Percentiles rank a stretch among this genome's conserved stretches.
These are phyloP conservation scores for Cremastinae sp. DNA, from an alignment of 2,888 invertebrate species.

Conservation along the genomic window DNA sequence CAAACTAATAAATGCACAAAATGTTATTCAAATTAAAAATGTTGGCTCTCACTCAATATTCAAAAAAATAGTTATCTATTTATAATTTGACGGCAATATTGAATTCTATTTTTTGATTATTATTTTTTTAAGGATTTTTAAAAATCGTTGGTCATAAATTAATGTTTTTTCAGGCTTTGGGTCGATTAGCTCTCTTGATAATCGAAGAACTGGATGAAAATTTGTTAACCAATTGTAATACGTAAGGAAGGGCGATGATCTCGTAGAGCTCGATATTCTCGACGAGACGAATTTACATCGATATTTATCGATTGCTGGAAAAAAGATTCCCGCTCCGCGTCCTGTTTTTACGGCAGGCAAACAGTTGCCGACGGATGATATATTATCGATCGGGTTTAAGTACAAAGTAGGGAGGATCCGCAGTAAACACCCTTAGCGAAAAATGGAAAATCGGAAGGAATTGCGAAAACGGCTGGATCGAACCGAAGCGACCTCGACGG, in stretches of 20 bases:
- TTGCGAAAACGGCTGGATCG: not conserved
- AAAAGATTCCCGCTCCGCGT: conserved; percentile 21
- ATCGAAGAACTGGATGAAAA: conserved; percentile 82
- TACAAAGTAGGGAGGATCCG: not conserved
- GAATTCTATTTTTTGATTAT: too few species aligned
- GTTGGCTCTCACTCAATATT: too few species aligned
- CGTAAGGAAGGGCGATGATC: conserved; percentile 60
- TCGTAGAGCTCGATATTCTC: conserved; percentile 25
- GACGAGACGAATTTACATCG: conserved; percentile 3
- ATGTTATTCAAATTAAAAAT: too few species aligned
- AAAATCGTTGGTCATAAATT: too few species aligned
- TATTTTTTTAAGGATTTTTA: too few species aligned
- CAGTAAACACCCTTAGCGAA: not conserved
- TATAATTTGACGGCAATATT: too few species aligned
- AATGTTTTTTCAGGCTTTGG: conserved; percentile 81
- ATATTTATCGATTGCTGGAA: conserved; percentile 23
- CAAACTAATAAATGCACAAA: not conserved
- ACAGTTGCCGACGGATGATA: conserved; percentile 8
- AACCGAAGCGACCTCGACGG: too few species aligned
- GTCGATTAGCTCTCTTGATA: conserved; percentile 84
- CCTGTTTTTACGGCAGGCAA: not conserved
- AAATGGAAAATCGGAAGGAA: not conserved
- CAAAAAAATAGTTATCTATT: too few species aligned
- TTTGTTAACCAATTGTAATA: conserved; percentile 66
- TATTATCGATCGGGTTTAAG: not conserved